These are phyloP conservation scores for Lates japonicus DNA, from an alignment of 2,797 vertebrate genomes.

Conservation along the genomic window DNA sequence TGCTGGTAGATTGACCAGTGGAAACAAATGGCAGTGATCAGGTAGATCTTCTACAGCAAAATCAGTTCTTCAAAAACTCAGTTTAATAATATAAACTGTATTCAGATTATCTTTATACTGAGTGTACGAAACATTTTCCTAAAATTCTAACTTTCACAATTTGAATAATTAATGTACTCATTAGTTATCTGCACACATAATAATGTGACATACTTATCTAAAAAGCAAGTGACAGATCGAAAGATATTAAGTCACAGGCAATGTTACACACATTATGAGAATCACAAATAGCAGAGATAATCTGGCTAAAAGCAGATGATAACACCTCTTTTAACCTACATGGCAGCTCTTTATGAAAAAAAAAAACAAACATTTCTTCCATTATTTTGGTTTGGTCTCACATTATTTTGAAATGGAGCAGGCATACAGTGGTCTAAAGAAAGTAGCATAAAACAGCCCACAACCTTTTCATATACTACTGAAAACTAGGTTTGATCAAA, in stretches of 20 bases:
- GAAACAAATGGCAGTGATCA: slow-evolving; percentile 2
- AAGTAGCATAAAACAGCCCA: not conserved
- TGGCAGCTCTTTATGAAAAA: not conserved
- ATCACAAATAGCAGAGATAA: slow-evolving; percentile 6
- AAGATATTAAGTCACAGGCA: not conserved
- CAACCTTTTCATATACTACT: not conserved
- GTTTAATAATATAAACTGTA: not conserved
- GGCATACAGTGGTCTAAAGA: not conserved
- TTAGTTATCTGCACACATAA: slow-evolving; percentile 1
- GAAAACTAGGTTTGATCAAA: slow-evolving; percentile 5
- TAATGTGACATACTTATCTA: slow-evolving; percentile 3
- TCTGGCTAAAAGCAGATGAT: not conserved
- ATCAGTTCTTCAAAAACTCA: not conserved
- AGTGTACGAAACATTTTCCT: not conserved
- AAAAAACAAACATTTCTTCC: not conserved
- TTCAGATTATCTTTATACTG: not conserved
- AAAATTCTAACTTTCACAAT: not conserved
- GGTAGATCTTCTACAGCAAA: not conserved
- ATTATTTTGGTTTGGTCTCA: not conserved
- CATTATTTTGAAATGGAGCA: not conserved
- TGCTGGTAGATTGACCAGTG: not conserved
- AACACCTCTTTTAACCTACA: not conserved
- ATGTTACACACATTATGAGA: not conserved
- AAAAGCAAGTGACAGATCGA: slow-evolving; percentile 1
- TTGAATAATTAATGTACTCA: slow-evolving; percentile 9